A percentile compares a stretch with the other conserved stretches of the same genome.
Evolutionary conservation across 1,140 invertebrate genomes (phyloP).

Genomic region (Drosophila azteca): DNA sequence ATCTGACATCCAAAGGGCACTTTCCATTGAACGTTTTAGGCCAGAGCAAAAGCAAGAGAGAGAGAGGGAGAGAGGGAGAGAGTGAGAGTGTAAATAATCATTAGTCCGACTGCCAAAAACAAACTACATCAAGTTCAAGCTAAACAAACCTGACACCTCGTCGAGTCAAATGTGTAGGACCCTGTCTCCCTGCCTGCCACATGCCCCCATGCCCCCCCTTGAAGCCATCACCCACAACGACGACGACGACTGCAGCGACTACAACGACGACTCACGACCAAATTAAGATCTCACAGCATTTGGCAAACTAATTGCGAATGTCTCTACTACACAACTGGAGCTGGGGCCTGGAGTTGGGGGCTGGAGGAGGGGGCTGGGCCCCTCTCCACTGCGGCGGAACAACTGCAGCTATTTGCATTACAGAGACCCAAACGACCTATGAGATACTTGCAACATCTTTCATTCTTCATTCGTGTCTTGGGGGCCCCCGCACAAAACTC

Average conservation of each 20-base stretch:
- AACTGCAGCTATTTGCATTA: slow-evolving; percentile 71
- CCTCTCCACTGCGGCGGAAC: slow-evolving; percentile 16
- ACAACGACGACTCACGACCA: slow-evolving; percentile 66
- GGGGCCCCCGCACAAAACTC: slow-evolving; percentile 6
- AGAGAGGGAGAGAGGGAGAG: slow-evolving; percentile 3
- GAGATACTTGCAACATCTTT: slow-evolving; percentile 50
- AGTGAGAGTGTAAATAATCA: slow-evolving; percentile 66
- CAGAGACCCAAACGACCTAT: slow-evolving; percentile 52
- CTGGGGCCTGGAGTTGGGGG: neutral
- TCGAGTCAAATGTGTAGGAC: slow-evolving; percentile 33
- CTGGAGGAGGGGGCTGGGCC: slow-evolving; percentile 7
- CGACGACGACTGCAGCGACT: slow-evolving; percentile 6
- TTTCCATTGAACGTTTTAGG: slow-evolving; percentile 55
- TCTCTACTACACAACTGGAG: slow-evolving; percentile 46
- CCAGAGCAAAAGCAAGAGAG: neutral
- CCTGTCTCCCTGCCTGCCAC: neutral
- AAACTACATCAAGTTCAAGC: slow-evolving; percentile 70
- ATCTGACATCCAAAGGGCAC: slow-evolving; percentile 25
- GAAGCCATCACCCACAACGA: slow-evolving; percentile 4
- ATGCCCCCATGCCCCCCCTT: neutral
- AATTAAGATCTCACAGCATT: slow-evolving; percentile 81
- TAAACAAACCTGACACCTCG: slow-evolving; percentile 60
- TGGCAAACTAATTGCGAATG: slow-evolving; percentile 78
- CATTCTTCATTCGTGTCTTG: slow-evolving; percentile 6
- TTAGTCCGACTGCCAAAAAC: slow-evolving; percentile 68